A percentile compares a stretch with the other conserved stretches of the same genome.
phyloP scores from a whole-genome alignment of 1,140 invertebrate species.

The Sycophaga agraensis region DNA sequence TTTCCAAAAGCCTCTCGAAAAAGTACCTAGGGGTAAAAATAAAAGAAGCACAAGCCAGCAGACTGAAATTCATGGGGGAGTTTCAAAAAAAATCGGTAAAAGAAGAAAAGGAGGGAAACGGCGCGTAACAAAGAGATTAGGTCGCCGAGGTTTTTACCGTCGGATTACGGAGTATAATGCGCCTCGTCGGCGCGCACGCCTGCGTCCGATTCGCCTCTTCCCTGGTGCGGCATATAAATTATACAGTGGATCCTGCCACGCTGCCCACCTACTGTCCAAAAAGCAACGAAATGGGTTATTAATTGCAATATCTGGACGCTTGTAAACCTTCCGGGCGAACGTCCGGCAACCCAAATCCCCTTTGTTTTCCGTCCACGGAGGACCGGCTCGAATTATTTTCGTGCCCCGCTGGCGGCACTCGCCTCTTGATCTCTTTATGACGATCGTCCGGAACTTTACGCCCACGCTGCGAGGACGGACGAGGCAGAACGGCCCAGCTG shows the following conservation, averaged over 20 bases:
- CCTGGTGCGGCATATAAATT: too few species aligned
- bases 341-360: too few species aligned
- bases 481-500: too few species aligned
- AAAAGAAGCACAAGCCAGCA: too few species aligned
- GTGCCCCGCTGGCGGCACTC: not conserved
- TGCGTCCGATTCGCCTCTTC: too few species aligned
- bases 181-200: slow-evolving; percentile 3
- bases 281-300: slow-evolving; percentile 54
- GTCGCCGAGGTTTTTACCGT: slow-evolving; percentile 20
- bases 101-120: not conserved
- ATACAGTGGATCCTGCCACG: too few species aligned
- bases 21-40: not conserved
- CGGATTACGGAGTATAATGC: slow-evolving; percentile 22
- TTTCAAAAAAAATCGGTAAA: not conserved
- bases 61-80: too few species aligned
- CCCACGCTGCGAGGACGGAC: too few species aligned
- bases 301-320: slow-evolving; percentile 46
- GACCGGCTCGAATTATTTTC: slow-evolving; percentile 4
- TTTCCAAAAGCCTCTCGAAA: not conserved
- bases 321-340: slow-evolving; percentile 1
- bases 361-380: not conserved
- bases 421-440: slow-evolving; percentile 4
- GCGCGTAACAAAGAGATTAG: slow-evolving; percentile 17
- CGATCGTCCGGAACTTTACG: not conserved
- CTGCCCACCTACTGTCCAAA: slow-evolving; percentile 36